Percentiles rank a stretch among this genome's conserved stretches.
Evolutionary conservation across 2,113 vertebrate species (phyloP).

Genomic region (Ascaphus truei): DNA sequence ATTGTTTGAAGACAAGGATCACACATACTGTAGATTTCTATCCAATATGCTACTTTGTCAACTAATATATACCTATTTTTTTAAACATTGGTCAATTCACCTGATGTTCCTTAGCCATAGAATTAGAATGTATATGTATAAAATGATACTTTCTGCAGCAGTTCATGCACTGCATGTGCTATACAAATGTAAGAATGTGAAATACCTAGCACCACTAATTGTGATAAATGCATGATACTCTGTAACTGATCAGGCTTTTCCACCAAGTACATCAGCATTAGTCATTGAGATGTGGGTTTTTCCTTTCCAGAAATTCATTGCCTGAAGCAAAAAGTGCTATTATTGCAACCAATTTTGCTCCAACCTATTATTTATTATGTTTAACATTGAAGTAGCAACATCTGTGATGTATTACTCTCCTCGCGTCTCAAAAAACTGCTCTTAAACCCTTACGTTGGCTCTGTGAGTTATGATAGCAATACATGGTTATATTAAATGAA

Average conservation of each 20-base stretch:
- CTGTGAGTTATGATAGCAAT: too few species aligned
- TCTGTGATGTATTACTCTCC: slow-evolving; percentile 4
- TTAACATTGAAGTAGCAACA: neutral
- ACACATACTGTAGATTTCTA: too few species aligned
- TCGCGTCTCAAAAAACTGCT: too few species aligned
- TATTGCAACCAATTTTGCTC: neutral
- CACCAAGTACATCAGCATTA: neutral
- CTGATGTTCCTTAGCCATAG: too few species aligned
- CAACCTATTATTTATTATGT: neutral
- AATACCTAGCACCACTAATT: neutral
- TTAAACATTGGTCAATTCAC: too few species aligned
- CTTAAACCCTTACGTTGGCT: too few species aligned
- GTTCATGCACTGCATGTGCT: neutral
- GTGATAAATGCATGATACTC: neutral
- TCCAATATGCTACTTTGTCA: too few species aligned
- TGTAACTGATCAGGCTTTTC: neutral
- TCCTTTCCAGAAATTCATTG: neutral
- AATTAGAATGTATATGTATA: too few species aligned
- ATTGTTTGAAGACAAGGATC: too few species aligned
- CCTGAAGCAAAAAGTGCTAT: neutral
- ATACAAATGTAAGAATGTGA: neutral
- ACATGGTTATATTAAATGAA: too few species aligned
- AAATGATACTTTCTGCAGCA: neutral
- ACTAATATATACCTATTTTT: too few species aligned
- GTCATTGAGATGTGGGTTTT: neutral